Evolutionary conservation across 1,140 invertebrate genomes (phyloP).

Genomic region (Ericerus pela): DNA sequence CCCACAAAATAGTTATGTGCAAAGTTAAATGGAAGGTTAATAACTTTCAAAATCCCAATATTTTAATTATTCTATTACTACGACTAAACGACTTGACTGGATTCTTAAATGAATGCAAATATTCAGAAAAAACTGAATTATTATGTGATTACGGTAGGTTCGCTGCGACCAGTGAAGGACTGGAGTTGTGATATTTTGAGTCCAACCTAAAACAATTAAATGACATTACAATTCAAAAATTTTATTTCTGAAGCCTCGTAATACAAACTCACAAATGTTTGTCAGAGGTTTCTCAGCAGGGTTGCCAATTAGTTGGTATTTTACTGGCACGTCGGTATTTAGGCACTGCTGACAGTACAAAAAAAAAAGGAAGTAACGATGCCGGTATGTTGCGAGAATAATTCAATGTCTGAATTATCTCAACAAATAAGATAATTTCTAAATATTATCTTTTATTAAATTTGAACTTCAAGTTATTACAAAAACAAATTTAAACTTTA

Average conservation of each 20-base stretch:
- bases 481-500: too few species aligned
- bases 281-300: neutral
- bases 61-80: neutral
- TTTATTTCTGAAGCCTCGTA: neutral
- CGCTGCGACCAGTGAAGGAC: conserved; percentile 69
- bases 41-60: neutral
- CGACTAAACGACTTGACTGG: too few species aligned
- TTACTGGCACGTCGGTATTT: too few species aligned
- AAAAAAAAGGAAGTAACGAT: neutral
- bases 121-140: neutral
- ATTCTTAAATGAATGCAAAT: too few species aligned
- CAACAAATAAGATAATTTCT: too few species aligned
- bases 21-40: neutral
- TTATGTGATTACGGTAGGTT: conserved; percentile 96
- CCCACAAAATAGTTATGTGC: neutral
- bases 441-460: too few species aligned
- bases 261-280: neutral
- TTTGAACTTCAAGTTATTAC: too few species aligned
- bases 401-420: too few species aligned
- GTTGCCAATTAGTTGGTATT: neutral
- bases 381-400: neutral
- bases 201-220: conserved; percentile 39
- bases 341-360: neutral
- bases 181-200: conserved; percentile 68
- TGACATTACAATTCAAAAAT: neutral